Evolutionary conservation across 1,140 invertebrate species (phyloP), one percentile per base, ranked within the genome.

Genomic region (Lordiphosa clarofinis): DNA sequence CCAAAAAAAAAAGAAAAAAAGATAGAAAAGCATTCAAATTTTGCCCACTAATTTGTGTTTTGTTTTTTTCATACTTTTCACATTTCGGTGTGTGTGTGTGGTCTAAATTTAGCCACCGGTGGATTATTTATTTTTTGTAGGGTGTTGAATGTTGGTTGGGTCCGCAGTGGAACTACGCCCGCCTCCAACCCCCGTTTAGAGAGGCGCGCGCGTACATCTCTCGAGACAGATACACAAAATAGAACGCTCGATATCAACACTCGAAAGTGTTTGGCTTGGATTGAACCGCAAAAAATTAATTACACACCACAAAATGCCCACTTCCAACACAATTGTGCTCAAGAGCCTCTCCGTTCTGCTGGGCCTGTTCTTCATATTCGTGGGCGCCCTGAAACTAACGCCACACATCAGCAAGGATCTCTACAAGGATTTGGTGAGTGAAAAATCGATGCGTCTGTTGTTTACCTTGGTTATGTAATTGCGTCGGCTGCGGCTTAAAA

Each of bases 321-420:
- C 87, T 58, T 88, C 87, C 33, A 88, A 87, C 48, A 87, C 96
- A 40, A 94, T 97, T 61, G 97, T 98, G 54, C 90, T 98, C 50
- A 96, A 94, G 89, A 96, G 96, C 89, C 91, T 99, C 54, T 98
- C 97, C 8, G 90, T 99, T 60, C 92, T 98, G 28, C 90, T 98
- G 70, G 97, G 97, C 48, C 91, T 99, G 65, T 99, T 99, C 91
- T 99, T 99, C 89, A 93, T 99, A 73, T 98, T 98, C 89, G 95
- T 98, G 57, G 97, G 97, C 42, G 94, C 94, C 13, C 94, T 98
- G 76, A 98, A 98, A 91, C 90, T 98, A 47, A 96, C 96, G 56
- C 96, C 96, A 60, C 92, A 94, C 65, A 93, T 99, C 55, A 98
- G 96, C 79, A 96, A 96, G 91, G 97, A 99, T 89, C 92, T 99